Percentiles rank a stretch among this genome's conserved stretches.
Evolutionary conservation across 2,888 invertebrate genomes (phyloP).

Genomic region (Stenichneumon culpator): DNA sequence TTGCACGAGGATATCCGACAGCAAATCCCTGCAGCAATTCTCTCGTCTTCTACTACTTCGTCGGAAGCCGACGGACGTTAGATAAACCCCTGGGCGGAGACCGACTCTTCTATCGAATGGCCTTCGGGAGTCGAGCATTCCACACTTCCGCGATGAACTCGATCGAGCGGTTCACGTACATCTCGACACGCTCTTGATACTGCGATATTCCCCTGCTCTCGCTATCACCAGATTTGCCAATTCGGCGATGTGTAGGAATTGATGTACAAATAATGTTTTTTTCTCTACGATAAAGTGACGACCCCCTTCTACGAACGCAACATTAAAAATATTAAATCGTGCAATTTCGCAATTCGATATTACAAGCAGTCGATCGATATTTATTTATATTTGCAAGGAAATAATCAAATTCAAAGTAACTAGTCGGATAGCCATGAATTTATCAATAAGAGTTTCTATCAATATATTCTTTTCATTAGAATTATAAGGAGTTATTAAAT

Average conservation of each 20-base stretch:
- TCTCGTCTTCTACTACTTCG: neutral
- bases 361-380: no score
- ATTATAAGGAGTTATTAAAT: neutral
- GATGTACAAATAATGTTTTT: neutral
- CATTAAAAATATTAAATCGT: neutral
- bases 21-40: slow-evolving; percentile 26
- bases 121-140: slow-evolving; percentile 3
- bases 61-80: neutral
- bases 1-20: slow-evolving; percentile 36
- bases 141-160: neutral
- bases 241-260: neutral
- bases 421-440: neutral
- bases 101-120: neutral
- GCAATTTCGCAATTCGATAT: no score
- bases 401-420: neutral
- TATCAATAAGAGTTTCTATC: neutral
- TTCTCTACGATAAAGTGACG: neutral
- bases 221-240: neutral
- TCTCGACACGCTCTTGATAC: slow-evolving; percentile 8
- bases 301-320: neutral
- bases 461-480: neutral
- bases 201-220: slow-evolving; percentile 1
- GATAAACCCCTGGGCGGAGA: neutral
- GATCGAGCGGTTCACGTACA: neutral
- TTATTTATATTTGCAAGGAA: no score